Conservation (phyloP, 2,888 invertebrate genomes). For the Dryobota labecula region DNA sequence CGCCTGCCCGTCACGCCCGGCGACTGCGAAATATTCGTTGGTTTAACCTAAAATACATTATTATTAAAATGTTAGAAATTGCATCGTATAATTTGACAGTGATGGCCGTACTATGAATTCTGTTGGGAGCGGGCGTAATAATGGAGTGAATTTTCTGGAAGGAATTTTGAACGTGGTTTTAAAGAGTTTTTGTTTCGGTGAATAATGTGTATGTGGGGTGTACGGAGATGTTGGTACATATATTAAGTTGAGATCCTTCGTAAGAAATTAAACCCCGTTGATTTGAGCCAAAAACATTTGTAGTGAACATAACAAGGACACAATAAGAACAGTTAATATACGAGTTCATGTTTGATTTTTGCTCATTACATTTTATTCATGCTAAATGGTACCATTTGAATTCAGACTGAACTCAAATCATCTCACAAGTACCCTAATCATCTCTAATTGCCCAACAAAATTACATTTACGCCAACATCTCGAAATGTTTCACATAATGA, state of each 20-base stretch:
- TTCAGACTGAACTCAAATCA: background rate
- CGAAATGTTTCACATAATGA: slow-evolving; percentile 14
- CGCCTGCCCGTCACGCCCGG: slow-evolving; percentile 59
- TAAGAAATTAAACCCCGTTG: background rate
- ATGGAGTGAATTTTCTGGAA: slow-evolving; percentile 39
- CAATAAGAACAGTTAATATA: background rate
- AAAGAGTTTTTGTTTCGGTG: slow-evolving; percentile 15
- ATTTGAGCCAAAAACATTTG: background rate
- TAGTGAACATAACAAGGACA: background rate
- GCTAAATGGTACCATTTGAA: background rate
- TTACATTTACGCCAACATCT: background rate
- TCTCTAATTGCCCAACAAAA: slow-evolving; percentile 2
- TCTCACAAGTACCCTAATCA: background rate
- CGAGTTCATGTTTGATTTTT: too few species aligned
- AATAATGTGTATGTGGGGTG: background rate
- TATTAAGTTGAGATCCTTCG: background rate
- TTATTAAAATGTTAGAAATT: slow-evolving; percentile 67
- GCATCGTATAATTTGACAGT: slow-evolving; percentile 67
- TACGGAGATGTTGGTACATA: background rate
- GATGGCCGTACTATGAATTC: slow-evolving; percentile 62
- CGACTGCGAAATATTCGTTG: slow-evolving; percentile 57
- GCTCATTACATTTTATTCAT: too few species aligned
- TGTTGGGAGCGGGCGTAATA: slow-evolving; percentile 51
- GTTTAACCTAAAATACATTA: slow-evolving; percentile 68
- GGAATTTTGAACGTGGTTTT: slow-evolving; percentile 26